Conservation (phyloP, 1,140 invertebrate species). For the Zeugodacus cucurbitae region DNA sequence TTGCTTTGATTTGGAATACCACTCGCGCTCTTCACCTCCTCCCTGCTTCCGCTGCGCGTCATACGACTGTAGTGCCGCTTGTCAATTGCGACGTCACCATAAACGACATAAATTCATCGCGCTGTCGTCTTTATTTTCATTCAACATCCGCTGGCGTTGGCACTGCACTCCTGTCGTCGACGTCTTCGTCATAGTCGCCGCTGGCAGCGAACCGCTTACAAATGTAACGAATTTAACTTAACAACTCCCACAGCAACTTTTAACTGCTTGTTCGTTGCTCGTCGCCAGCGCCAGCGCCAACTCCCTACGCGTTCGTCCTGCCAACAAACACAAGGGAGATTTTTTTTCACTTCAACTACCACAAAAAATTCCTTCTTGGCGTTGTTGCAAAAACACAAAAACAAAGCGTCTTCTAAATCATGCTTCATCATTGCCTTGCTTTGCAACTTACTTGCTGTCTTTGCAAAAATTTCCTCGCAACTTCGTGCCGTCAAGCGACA, state of each 20-base stretch:
- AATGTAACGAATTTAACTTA: not conserved
- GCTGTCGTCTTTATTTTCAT: constrained; percentile 20
- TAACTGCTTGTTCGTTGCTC: not conserved
- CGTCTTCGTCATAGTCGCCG: not conserved
- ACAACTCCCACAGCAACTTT: constrained; percentile 25
- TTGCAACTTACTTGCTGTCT: constrained; percentile 9
- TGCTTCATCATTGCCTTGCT: not conserved
- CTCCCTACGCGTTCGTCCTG: not conserved
- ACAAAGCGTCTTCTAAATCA: not conserved
- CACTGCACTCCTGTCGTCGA: not conserved
- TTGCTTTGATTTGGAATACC: no score
- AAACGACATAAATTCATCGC: constrained; percentile 32
- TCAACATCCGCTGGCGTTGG: not conserved
- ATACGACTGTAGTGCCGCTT: not conserved
- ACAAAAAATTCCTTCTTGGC: not conserved
- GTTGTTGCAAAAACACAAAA: not conserved
- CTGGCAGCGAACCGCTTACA: not conserved
- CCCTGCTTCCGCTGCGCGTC: no score
- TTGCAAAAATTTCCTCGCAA: not conserved
- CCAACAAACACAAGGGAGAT: not conserved
- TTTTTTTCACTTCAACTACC: not conserved
- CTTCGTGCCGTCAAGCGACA: not conserved
- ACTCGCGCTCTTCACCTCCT: no score
- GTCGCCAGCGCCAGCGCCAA: not conserved
- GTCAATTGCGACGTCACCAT: constrained; percentile 31